Evolutionary conservation across 2,113 vertebrate species (phyloP).

Genomic region (Dasyprocta punctata): DNA sequence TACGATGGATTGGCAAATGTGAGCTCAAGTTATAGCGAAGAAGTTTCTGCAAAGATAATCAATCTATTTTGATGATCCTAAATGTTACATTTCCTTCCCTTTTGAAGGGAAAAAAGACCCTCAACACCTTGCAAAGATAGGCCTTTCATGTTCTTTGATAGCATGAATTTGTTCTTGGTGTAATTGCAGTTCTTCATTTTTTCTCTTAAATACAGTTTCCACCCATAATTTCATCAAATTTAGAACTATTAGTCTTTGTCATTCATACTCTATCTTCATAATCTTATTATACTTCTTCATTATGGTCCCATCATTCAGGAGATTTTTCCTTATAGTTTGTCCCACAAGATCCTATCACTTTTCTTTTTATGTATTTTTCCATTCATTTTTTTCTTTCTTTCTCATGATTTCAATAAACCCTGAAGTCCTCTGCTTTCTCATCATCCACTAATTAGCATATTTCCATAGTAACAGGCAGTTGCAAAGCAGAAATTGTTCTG

Average conservation of each 20-base stretch:
- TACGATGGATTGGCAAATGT: constrained; percentile 1
- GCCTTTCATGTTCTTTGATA: constrained; percentile 40
- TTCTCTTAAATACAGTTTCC: constrained; percentile 3
- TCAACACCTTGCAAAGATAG: constrained; percentile 45
- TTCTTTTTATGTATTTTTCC: constrained; percentile 64
- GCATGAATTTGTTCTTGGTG: constrained; percentile 43
- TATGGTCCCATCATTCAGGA: neutral
- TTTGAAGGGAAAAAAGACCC: constrained; percentile 26
- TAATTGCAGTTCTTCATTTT: constrained; percentile 34
- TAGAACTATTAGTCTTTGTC: neutral
- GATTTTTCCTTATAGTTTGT: constrained; percentile 36
- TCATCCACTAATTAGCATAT: constrained; percentile 81
- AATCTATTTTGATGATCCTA: constrained; percentile 12
- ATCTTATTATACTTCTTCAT: neutral
- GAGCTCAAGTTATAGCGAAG: constrained; percentile 20
- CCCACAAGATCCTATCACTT: constrained; percentile 52
- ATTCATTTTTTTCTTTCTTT: constrained; percentile 62
- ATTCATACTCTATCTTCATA: constrained; percentile 10
- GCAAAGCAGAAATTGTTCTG: constrained; percentile 67
- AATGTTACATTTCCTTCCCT: constrained; percentile 30
- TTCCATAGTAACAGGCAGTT: constrained; percentile 81
- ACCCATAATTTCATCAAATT: constrained; percentile 25
- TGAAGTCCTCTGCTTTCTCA: constrained; percentile 75
- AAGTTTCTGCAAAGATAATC: constrained; percentile 43
- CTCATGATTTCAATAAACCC: constrained; percentile 66